These are phyloP conservation scores for Micronisus gabar DNA, from an alignment of 2,113 vertebrate genomes.

Conservation along the genomic window DNA sequence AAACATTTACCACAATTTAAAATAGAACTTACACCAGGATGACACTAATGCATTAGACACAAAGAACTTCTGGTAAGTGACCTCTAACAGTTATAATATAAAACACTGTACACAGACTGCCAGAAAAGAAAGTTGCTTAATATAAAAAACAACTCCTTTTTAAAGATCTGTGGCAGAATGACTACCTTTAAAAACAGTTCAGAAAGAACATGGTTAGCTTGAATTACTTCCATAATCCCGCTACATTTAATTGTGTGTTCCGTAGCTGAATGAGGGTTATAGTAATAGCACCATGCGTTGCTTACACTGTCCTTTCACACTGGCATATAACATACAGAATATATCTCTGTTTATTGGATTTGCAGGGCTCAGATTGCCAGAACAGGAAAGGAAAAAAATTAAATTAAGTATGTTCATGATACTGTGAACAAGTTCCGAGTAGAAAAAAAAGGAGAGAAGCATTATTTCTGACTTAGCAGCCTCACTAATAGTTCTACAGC, in stretches of 20 bases:
- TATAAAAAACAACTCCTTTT: neutral
- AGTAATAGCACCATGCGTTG: neutral
- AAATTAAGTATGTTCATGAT: neutral
- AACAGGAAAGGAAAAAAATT: neutral
- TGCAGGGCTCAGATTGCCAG: neutral
- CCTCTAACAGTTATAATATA: neutral
- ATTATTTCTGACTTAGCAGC: neutral
- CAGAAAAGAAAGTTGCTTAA: neutral
- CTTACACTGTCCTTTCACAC: neutral
- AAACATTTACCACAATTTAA: neutral
- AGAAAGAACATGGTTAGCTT: neutral
- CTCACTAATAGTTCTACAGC: neutral
- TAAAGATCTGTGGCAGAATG: neutral
- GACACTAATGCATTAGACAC: conserved; percentile 9
- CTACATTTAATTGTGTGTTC: neutral
- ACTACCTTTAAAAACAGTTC: neutral
- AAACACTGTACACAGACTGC: neutral
- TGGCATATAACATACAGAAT: neutral
- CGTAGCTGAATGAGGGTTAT: neutral
- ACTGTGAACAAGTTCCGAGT: neutral
- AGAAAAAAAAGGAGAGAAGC: neutral
- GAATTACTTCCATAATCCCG: neutral
- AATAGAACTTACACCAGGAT: conserved; percentile 29
- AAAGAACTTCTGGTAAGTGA: conserved; percentile 4
- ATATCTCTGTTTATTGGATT: neutral